Percentiles rank a stretch among this genome's conserved stretches.
Evolutionary conservation across 2,888 invertebrate genomes (phyloP).

Genomic region (Hipparchia semele): DNA sequence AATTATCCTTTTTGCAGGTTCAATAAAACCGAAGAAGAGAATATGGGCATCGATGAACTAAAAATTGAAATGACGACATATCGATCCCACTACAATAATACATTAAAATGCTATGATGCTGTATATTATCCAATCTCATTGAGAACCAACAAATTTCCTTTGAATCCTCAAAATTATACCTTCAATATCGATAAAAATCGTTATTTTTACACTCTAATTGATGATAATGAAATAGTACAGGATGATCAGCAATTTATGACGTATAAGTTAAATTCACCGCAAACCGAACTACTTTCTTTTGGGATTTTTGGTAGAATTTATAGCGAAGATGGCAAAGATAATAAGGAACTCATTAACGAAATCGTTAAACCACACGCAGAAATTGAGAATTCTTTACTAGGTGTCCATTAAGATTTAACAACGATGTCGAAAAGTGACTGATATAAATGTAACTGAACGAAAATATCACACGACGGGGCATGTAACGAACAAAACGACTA

Average conservation of each 20-base stretch:
- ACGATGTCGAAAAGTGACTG: background rate
- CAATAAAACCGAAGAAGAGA: slow-evolving; percentile 51
- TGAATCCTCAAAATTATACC: slow-evolving; percentile 62
- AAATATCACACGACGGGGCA: no score
- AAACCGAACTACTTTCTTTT: slow-evolving; percentile 73
- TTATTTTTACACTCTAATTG: slow-evolving; percentile 14
- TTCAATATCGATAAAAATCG: slow-evolving; percentile 41
- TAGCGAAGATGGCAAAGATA: slow-evolving; percentile 67
- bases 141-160: slow-evolving; percentile 73
- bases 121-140: slow-evolving; percentile 80
- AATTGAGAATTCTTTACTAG: slow-evolving; percentile 1
- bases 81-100: slow-evolving; percentile 56
- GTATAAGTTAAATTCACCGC: slow-evolving; percentile 59
- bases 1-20: slow-evolving; percentile 61
- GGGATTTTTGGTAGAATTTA: slow-evolving; percentile 75
- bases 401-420: background rate
- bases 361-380: background rate
- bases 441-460: background rate
- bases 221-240: slow-evolving; percentile 28
- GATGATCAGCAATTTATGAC: slow-evolving; percentile 47
- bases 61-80: slow-evolving; percentile 73
- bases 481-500: no score
- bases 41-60: slow-evolving; percentile 67
- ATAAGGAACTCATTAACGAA: background rate
- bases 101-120: slow-evolving; percentile 63